These are phyloP conservation scores for Drosophila nigrodunni DNA, from an alignment of 1,140 invertebrate species.

Conservation along the genomic window DNA sequence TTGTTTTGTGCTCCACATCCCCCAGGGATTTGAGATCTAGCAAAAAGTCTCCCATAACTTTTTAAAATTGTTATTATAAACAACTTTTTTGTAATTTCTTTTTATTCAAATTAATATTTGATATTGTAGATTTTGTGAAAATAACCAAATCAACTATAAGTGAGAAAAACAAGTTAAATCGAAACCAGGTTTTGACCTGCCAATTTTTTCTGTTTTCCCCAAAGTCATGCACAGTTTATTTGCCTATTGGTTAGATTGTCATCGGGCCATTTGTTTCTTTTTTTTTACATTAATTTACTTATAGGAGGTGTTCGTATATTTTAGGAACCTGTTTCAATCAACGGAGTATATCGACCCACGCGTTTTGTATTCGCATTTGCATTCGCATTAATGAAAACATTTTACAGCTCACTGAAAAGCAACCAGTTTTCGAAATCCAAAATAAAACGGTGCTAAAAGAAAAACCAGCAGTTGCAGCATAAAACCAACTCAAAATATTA, in stretches of 20 bases:
- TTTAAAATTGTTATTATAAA: not conserved
- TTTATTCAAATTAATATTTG: not conserved
- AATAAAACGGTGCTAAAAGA: slow-evolving; percentile 43
- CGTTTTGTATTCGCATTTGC: slow-evolving; percentile 38
- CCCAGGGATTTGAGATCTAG: too few relatives aligned
- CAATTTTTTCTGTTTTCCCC: too few relatives aligned
- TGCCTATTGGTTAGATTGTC: not conserved
- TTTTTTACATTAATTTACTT: not conserved
- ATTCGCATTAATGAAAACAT: slow-evolving; percentile 55
- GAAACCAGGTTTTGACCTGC: too few relatives aligned
- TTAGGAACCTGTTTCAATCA: slow-evolving; percentile 38
- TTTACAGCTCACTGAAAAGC: slow-evolving; percentile 41
- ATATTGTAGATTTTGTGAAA: not conserved
- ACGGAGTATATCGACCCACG: slow-evolving; percentile 47
- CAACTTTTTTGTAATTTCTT: not conserved
- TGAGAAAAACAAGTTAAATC: not conserved
- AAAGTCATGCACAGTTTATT: too few relatives aligned
- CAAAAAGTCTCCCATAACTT: not conserved
- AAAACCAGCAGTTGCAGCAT: slow-evolving; percentile 36
- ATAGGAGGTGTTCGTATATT: not conserved
- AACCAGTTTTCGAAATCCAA: slow-evolving; percentile 47
- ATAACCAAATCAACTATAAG: not conserved
- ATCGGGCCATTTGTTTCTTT: slow-evolving; percentile 1
- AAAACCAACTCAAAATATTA: not conserved
- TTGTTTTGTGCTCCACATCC: not conserved